phyloP scores from a whole-genome alignment of 2,797 vertebrate genomes.

The Gallinago stenura region DNA sequence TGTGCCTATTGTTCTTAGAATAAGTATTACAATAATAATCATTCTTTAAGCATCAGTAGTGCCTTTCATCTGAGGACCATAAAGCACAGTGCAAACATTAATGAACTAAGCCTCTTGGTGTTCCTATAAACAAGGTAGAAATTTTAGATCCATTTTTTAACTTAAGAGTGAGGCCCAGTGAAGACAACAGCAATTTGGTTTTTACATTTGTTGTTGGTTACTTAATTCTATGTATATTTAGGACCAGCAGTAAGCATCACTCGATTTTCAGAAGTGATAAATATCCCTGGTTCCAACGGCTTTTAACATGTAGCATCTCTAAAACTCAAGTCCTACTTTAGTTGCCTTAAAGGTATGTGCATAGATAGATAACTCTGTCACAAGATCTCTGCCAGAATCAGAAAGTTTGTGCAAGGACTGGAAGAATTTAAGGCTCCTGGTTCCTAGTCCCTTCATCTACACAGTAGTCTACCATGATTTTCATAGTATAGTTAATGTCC shows the following conservation, averaged over 20 bases:
- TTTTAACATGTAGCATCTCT: background rate
- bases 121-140: background rate
- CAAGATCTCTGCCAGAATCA: background rate
- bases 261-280: background rate
- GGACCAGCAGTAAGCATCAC: background rate
- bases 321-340: background rate
- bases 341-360: background rate
- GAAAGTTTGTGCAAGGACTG: background rate
- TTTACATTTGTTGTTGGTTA: background rate
- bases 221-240: background rate
- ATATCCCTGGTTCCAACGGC: background rate
- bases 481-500: background rate
- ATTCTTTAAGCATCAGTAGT: conserved; percentile 62
- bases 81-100: conserved; percentile 43
- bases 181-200: background rate
- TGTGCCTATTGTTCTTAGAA: conserved; percentile 57
- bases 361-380: background rate
- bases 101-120: background rate
- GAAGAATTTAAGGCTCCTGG: background rate
- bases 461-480: background rate
- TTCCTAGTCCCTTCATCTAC: background rate
- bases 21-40: conserved; percentile 50
- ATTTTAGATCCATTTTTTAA: background rate
- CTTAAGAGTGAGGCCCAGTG: background rate
- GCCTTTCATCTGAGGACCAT: conserved; percentile 64